Evolutionary conservation across 2,797 vertebrate species (phyloP).

Genomic region (Gymnothorax reevesii): DNA sequence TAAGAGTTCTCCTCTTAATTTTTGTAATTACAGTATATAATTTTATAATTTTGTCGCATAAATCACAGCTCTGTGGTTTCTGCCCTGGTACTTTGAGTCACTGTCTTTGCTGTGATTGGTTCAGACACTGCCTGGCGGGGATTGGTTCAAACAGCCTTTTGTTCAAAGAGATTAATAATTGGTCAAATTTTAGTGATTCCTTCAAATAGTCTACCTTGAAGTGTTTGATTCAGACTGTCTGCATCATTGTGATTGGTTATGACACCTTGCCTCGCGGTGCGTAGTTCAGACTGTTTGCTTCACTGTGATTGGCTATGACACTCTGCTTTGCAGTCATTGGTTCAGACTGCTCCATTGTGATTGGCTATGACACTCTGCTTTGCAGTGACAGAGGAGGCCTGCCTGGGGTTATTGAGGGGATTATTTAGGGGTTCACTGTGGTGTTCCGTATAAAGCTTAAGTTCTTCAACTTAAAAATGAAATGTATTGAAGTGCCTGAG

Average conservation of each 20-base stretch:
- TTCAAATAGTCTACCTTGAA: background rate
- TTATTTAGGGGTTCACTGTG: background rate
- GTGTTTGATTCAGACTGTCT: background rate
- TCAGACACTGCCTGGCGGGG: background rate
- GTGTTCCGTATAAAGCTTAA: background rate
- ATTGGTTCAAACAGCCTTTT: background rate
- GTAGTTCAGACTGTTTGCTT: background rate
- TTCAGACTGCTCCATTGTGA: background rate
- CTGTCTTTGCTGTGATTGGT: background rate
- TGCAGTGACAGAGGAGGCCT: background rate
- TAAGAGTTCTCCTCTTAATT: background rate
- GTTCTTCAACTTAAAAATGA: background rate
- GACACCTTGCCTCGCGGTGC: background rate
- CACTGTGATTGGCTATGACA: background rate
- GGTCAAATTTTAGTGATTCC: background rate
- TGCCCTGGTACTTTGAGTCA: background rate
- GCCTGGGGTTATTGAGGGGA: background rate
- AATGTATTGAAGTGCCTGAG: background rate
- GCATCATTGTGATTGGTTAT: background rate
- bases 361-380: background rate
- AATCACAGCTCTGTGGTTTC: background rate
- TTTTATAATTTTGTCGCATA: background rate
- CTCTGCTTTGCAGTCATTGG: background rate
- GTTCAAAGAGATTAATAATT: too few species aligned
- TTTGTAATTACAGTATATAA: too few species aligned